Conservation (phyloP, 1,140 invertebrate species). For the Cyphomyrmex costatus region DNA sequence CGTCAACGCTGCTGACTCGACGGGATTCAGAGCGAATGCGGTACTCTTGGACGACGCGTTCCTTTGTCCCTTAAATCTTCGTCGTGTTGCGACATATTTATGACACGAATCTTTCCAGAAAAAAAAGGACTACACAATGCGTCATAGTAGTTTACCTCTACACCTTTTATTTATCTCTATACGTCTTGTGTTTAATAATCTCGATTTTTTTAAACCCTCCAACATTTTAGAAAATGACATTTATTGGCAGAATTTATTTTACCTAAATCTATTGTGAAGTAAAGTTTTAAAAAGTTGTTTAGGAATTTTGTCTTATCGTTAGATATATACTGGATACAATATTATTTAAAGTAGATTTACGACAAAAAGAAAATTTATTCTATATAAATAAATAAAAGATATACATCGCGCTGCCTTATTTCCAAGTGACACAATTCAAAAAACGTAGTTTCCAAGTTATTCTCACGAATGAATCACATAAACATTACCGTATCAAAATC, state of each 20-base stretch:
- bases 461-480: no score
- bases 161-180: neutral
- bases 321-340: neutral
- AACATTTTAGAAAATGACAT: neutral
- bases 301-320: neutral
- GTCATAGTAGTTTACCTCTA: no score
- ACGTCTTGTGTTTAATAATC: neutral
- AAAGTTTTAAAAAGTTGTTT: neutral
- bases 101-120: neutral
- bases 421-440: no score
- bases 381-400: neutral
- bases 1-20: constrained; percentile 44
- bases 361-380: neutral
- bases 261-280: neutral
- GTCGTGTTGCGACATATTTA: constrained; percentile 35
- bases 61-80: constrained; percentile 30
- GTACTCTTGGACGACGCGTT: constrained; percentile 34
- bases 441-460: no score
- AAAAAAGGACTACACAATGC: neutral
- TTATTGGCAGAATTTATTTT: neutral
- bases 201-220: neutral
- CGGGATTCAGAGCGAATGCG: constrained; percentile 24
- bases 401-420: no score
- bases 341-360: neutral
- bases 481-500: no score